phyloP scores from a whole-genome alignment of 2,888 invertebrate genomes.

The Himalopsyche japonica region DNA sequence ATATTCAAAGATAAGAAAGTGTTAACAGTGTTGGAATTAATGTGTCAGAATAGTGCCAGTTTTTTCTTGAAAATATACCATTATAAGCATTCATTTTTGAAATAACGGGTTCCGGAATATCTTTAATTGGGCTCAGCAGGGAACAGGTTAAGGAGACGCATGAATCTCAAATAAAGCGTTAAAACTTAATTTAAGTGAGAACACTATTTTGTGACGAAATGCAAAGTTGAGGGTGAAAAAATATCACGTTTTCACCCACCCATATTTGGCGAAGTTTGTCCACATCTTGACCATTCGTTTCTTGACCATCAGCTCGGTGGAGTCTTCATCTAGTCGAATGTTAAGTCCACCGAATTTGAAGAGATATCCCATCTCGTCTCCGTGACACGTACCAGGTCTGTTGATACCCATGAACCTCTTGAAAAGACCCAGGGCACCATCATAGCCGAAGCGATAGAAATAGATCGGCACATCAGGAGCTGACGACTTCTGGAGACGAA shows the following conservation, averaged over 20 bases:
- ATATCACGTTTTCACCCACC: constrained; percentile 49
- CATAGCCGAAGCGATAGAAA: constrained; percentile 65
- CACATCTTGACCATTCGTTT: constrained; percentile 66
- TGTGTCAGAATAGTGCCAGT: too few relatives aligned
- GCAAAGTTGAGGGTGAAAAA: neutral
- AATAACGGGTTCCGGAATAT: too few relatives aligned
- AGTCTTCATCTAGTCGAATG: constrained; percentile 62
- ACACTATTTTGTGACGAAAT: too few relatives aligned
- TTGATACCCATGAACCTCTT: constrained; percentile 65
- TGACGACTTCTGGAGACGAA: constrained; percentile 51
- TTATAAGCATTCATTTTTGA: too few relatives aligned
- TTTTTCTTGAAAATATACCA: too few relatives aligned
- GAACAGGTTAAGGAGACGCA: too few relatives aligned
- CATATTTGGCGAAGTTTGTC: constrained; percentile 68
- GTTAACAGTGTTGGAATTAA: too few relatives aligned
- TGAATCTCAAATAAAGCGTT: too few relatives aligned
- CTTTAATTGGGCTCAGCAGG: too few relatives aligned
- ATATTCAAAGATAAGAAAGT: too few relatives aligned
- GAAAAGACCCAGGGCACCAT: constrained; percentile 65
- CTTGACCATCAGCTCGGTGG: constrained; percentile 62
- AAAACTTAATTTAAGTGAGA: too few relatives aligned
- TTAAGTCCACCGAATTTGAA: constrained; percentile 68
- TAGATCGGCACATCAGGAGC: constrained; percentile 60
- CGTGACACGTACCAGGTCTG: constrained; percentile 65
- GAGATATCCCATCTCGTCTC: constrained; percentile 67